Percentiles rank a stretch among this genome's conserved stretches.
Conservation (phyloP, 2,888 invertebrate genomes). For the Hirtodrosophila trivittata region DNA sequence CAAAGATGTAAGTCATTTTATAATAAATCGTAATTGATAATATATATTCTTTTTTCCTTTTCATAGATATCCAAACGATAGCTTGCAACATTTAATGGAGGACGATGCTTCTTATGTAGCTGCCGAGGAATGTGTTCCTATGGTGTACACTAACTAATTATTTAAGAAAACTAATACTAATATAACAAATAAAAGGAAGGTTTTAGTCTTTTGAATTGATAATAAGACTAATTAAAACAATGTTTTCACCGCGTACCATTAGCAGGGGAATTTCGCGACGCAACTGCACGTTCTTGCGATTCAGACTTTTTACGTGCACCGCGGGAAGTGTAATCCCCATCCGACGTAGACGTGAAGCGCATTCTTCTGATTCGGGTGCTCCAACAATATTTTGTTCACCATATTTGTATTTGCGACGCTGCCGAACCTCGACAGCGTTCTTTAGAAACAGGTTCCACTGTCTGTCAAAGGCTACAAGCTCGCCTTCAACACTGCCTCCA, state of each 20-base stretch:
- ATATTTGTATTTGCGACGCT: slow-evolving; percentile 85
- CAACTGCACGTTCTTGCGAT: slow-evolving; percentile 88
- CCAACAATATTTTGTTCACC: slow-evolving; percentile 75
- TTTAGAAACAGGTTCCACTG: slow-evolving; percentile 95
- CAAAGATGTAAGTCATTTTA: slow-evolving; percentile 87
- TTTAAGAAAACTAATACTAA: slow-evolving; percentile 5
- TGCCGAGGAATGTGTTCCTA: slow-evolving; percentile 91
- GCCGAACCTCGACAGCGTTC: slow-evolving; percentile 93
- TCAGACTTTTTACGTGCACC: slow-evolving; percentile 85
- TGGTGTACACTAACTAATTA: slow-evolving; percentile 85
- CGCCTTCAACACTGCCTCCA: slow-evolving; percentile 91
- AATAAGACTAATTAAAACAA: slow-evolving; percentile 85
- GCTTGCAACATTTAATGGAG: slow-evolving; percentile 88
- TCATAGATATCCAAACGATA: slow-evolving; percentile 91
- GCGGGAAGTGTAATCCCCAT: slow-evolving; percentile 85
- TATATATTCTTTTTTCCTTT: neutral
- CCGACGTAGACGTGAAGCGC: slow-evolving; percentile 83
- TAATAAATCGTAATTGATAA: neutral
- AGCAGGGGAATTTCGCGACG: slow-evolving; percentile 88
- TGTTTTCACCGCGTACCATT: slow-evolving; percentile 90
- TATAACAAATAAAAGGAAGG: no score
- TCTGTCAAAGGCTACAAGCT: slow-evolving; percentile 94
- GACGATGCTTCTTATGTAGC: slow-evolving; percentile 90
- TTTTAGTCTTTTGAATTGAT: slow-evolving; percentile 27
- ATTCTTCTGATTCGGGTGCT: slow-evolving; percentile 78